Base-by-base conservation (phyloP, 2,113 vertebrate species). In the Lipotes vexillifer region DNA sequence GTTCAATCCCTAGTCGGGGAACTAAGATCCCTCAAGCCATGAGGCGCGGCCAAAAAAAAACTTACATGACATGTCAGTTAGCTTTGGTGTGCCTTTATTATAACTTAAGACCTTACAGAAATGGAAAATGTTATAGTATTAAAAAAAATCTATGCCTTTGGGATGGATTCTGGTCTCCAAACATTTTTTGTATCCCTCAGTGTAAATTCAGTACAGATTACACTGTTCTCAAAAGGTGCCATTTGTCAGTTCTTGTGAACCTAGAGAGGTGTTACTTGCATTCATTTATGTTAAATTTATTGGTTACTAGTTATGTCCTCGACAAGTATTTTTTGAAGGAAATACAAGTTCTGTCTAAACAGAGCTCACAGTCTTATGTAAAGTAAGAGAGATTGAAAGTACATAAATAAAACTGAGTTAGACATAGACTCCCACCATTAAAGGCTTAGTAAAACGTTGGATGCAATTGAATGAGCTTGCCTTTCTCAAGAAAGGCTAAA, bases 231-330 rank as follows among this genome's bases (percentile, higher is more conserved):
- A 90, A n/a, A 96, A 69, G 14, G 13, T 71, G 49, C 25, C 75
- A 23, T 68, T 88, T 87, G 72, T 93, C 38, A 75, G 5, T 61
- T 93, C 65, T 93, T 91, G 21, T 52, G n/a, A 88, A 23, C 68
- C 17, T 46, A 59, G 78, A 68, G 5, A 21, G 11, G 33, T 14
- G 38, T 61, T 88, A 38, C 57, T 92, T 93, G 15, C 27, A 68
- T 87, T 95, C 85, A 74, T 89, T 81, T 71, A 49, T 82, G 31
- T 84, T 94, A 72, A 78, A 93, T 83, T 52, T 87, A 92, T 46
- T 72, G 13, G 55, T 88, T 82, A 36, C 27, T 46, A 68, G 8
- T 90, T 91, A 63, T 77, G 36, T 88, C 15, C 36, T 97, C 57
- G n/a, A 77, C 25, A 81, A 89, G 23, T 91, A 59, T 49, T 81